phyloP scores from a whole-genome alignment of 2,113 vertebrate species.

The Talpa occidentalis region DNA sequence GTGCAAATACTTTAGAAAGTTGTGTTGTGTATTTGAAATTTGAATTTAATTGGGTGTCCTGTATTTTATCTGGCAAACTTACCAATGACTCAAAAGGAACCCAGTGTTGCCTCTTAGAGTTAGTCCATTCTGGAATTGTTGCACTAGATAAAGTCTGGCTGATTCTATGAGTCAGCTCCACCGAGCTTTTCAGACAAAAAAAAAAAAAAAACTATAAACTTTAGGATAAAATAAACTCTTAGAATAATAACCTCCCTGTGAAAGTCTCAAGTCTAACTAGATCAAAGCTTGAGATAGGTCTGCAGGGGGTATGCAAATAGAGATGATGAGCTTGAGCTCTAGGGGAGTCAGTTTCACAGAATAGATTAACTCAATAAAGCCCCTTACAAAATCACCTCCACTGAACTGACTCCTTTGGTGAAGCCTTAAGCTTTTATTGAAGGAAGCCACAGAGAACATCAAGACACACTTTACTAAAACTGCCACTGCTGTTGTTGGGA shows the following conservation, averaged over 20 bases:
- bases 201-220: constrained; percentile 17
- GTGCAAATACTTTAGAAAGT: neutral
- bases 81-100: constrained; percentile 43
- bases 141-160: constrained; percentile 40
- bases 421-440: neutral
- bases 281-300: neutral
- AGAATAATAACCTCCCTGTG: neutral
- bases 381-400: neutral
- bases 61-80: constrained; percentile 21
- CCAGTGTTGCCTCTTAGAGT: neutral
- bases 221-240: constrained; percentile 17
- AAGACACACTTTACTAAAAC: neutral
- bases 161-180: constrained; percentile 47
- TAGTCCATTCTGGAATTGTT: constrained; percentile 52
- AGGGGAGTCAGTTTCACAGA: neutral
- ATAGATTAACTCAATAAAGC: neutral
- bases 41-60: neutral
- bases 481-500: no score
- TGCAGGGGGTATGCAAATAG: neutral
- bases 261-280: neutral
- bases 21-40: constrained; percentile 17
- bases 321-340: neutral
- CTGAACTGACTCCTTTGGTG: neutral
- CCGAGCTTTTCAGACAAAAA: constrained; percentile 38
- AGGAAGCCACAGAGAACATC: neutral